Conservation (phyloP, 2,797 vertebrate species). For the Microchirus variegatus region DNA sequence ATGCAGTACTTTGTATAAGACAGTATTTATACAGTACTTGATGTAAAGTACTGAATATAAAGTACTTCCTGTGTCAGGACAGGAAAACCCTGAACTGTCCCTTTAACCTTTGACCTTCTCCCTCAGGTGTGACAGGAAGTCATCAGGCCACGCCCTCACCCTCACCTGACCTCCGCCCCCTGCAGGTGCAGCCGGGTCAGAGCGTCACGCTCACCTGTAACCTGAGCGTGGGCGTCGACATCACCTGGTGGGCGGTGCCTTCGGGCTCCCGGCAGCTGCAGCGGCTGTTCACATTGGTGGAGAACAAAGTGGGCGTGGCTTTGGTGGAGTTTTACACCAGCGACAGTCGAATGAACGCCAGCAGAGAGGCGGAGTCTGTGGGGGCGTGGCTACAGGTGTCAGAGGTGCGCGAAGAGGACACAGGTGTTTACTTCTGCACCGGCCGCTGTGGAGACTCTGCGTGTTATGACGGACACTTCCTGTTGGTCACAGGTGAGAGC, state of each 20-base stretch:
- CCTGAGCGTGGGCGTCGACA: accelerated
- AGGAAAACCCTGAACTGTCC: too few species aligned
- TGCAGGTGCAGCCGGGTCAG: constrained; percentile 20
- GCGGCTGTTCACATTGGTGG: constrained; percentile 13
- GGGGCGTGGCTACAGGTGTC: constrained; percentile 22
- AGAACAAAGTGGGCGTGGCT: accelerated
- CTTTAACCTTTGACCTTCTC: not conserved
- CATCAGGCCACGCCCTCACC: constrained; percentile 13
- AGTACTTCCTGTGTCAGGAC: too few species aligned
- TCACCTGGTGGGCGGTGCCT: constrained; percentile 53
- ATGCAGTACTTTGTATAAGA: too few species aligned
- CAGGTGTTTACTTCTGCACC: constrained; percentile 59
- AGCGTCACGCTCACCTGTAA: constrained; percentile 54
- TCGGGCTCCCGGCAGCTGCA: constrained; percentile 24
- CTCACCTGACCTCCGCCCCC: constrained; percentile 17
- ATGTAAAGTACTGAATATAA: too few species aligned
- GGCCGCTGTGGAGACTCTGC: accelerated
- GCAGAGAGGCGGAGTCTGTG: accelerated
- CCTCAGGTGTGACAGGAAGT: constrained; percentile 28
- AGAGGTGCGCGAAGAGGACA: constrained; percentile 30
- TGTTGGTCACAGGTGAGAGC: constrained; percentile 35
- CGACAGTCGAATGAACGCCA: accelerated
- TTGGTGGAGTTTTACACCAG: accelerated
- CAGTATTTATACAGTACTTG: too few species aligned
- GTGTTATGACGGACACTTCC: not conserved